phyloP scores from a whole-genome alignment of 64 coral and sea anemone species.

The Pachyseris speciosa region DNA sequence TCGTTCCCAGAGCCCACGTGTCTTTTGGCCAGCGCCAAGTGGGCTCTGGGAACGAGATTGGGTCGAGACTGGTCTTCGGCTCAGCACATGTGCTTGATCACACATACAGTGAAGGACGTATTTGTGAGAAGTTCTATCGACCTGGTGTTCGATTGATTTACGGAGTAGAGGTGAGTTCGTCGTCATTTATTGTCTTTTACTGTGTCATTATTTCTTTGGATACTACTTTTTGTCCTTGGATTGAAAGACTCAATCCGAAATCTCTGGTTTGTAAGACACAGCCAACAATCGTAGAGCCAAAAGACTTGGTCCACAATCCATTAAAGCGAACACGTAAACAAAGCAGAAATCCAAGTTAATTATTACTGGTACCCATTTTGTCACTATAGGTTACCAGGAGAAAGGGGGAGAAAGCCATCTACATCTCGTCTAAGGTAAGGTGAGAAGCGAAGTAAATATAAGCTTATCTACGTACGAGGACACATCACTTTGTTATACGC shows the following conservation, averaged over 20 bases:
- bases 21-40: too few species aligned
- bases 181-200: conserved; percentile 27
- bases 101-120: too few species aligned
- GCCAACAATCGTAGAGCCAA: conserved; percentile 52
- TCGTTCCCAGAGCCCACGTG: too few species aligned
- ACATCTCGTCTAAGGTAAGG: too few species aligned
- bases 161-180: conserved; percentile 37
- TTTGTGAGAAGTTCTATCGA: too few species aligned
- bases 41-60: too few species aligned
- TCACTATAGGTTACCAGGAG: neutral
- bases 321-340: neutral
- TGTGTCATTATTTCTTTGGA: conserved; percentile 46
- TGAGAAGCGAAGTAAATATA: too few species aligned
- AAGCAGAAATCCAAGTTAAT: too few species aligned
- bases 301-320: conserved; percentile 54
- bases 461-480: neutral
- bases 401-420: neutral
- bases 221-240: conserved; percentile 14
- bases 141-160: too few species aligned
- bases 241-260: conserved; percentile 68
- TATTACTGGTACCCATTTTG: neutral
- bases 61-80: too few species aligned
- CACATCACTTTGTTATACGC: neutral
- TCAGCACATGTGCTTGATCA: too few species aligned
- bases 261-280: conserved; percentile 68